Conservation (phyloP, 2,797 vertebrate species). For the Eulemur mongoz region DNA sequence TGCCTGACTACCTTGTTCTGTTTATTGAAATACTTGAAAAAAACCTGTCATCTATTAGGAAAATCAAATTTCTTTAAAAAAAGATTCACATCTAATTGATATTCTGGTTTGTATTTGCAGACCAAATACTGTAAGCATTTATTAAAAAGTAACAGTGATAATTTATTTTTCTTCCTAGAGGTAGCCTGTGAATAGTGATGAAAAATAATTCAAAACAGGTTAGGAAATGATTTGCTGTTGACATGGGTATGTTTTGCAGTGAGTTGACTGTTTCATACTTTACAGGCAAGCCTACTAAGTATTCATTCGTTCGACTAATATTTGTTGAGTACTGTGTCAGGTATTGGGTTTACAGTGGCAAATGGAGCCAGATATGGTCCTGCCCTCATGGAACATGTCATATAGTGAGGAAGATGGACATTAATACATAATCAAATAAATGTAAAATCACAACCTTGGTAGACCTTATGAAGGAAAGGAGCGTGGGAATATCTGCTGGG, state of each 20-base stretch:
- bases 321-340: background rate
- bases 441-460: background rate
- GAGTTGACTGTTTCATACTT: background rate
- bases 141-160: background rate
- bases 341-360: background rate
- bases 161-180: background rate
- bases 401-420: background rate
- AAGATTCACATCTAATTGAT: background rate
- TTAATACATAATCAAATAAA: background rate
- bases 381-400: background rate
- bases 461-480: background rate
- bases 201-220: background rate
- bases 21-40: constrained; percentile 15
- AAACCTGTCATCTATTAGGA: background rate
- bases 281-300: background rate
- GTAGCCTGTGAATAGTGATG: background rate
- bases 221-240: background rate
- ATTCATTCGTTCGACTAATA: background rate
- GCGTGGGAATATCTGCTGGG: background rate
- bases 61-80: constrained; percentile 9
- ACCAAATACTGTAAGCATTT: background rate
- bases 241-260: background rate
- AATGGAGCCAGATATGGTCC: background rate
- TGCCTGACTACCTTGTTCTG: background rate
- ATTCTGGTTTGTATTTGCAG: background rate